Percentiles rank a stretch among this genome's conserved stretches.
phyloP scores from a whole-genome alignment of 2,888 invertebrate genomes.

The Barypeithes pellucidus region DNA sequence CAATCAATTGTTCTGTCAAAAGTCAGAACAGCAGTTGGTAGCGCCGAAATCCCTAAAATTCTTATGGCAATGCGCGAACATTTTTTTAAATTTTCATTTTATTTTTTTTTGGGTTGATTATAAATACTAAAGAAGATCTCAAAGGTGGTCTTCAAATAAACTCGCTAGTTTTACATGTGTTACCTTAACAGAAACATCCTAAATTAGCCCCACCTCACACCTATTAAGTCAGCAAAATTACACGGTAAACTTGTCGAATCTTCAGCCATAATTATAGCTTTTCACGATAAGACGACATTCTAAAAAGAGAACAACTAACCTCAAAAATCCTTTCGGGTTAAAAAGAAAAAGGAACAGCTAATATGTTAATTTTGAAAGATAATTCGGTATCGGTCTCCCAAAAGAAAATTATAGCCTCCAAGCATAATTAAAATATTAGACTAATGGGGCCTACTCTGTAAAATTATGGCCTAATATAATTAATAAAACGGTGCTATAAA shows the following conservation, averaged over 20 bases:
- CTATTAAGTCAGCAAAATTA: constrained; percentile 36
- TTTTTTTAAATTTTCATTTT: no score
- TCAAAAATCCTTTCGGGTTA: constrained; percentile 2
- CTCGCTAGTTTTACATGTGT: constrained; percentile 19
- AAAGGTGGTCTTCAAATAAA: constrained; percentile 23
- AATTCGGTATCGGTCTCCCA: constrained; percentile 28
- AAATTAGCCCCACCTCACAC: constrained; percentile 4
- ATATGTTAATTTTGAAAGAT: constrained; percentile 36
- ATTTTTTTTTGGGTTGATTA: no score
- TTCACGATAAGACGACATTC: constrained; percentile 25
- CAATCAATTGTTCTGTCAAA: no score
- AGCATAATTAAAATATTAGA: constrained; percentile 49
- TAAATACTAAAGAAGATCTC: constrained; percentile 22
- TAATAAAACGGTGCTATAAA: constrained; percentile 46
- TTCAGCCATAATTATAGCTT: constrained; percentile 35
- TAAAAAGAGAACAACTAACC: constrained; percentile 16
- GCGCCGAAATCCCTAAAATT: no score
- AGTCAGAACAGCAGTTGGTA: no score
- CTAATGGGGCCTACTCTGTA: constrained; percentile 37
- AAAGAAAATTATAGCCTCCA: constrained; percentile 18
- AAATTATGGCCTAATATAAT: constrained; percentile 46
- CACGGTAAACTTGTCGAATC: constrained; percentile 27
- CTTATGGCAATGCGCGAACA: no score
- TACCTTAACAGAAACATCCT: constrained; percentile 20
- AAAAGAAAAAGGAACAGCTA: constrained; percentile 15